Base-by-base conservation (phyloP, 2,113 vertebrate species). In the Ammodytes marinus region DNA sequence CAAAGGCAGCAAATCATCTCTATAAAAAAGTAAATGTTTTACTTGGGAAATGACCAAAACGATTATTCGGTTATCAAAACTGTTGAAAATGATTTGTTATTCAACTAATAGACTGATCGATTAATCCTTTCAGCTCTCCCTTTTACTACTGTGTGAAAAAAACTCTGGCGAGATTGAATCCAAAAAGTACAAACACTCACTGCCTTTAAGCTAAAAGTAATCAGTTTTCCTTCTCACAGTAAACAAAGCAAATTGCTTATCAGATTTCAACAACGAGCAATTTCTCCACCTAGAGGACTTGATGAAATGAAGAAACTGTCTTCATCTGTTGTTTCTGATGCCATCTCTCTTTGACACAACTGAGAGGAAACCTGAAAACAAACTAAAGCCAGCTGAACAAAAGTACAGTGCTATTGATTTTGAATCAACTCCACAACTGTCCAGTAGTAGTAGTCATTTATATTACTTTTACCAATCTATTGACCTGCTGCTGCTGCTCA, bases 401-500 rank as follows among this genome's bases (percentile, higher is more conserved):
- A 40, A 13, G 50, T 4, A 39, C 55, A 49, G 66, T 5, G 42
- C 39, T 58, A 58, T 8, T 73, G 61, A 74, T 74, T 77, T 39
- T 52, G 13, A 70, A 68, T 77, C 40, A 67, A 58, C 83, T 73
- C 13, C 77, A 63, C 43, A 3, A 37, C 49, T 52, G 79, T 11
- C 27, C 80, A 58, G 60, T 17, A 45, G 60, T 17, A 45, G 69
- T n/a, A 66, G 47, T 65, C 8, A 12, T 68, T 46, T 57, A 6
- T 42, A 57, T 63, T 39, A 70, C 49, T 77, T 72, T 70, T 58
- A 74, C 45, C 63, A 79, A 84, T 76, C 74, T 68, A 84, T 57
- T 89, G 80, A 66, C 75, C 75, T 78, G 74, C 68, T 69, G 74
- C 68, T 69, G 60, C 73, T 77, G 74, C 67, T 79, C 80, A 85